Conservation (phyloP, 2,797 vertebrate species). For the Merluccius polli region DNA sequence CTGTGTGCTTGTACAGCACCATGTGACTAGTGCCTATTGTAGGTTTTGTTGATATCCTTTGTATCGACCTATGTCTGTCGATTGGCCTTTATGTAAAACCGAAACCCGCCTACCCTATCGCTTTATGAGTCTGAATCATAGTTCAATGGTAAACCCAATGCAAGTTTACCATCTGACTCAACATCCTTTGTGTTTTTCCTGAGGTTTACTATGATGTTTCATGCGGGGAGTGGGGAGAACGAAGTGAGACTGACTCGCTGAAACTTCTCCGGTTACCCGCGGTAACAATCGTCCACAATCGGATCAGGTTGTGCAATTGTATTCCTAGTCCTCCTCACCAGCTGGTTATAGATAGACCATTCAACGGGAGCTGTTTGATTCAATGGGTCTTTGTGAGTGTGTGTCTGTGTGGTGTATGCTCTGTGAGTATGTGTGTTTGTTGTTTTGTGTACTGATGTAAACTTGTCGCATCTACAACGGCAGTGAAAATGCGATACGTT, state of each 20-base stretch:
- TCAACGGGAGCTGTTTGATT: constrained; percentile 13
- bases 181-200: background rate
- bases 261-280: background rate
- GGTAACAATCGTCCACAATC: constrained; percentile 14
- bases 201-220: constrained; percentile 6
- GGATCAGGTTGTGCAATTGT: constrained; percentile 47
- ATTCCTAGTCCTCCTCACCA: constrained; percentile 27
- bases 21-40: background rate
- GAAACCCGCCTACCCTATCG: background rate
- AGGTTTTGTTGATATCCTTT: background rate
- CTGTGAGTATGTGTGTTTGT: background rate
- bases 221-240: constrained; percentile 21
- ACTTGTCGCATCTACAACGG: constrained; percentile 10
- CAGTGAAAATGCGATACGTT: constrained; percentile 26
- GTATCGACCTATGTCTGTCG: background rate
- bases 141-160: background rate
- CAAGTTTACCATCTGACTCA: background rate
- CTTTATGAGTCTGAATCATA: background rate
- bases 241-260: constrained; percentile 31
- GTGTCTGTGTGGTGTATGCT: constrained; percentile 11
- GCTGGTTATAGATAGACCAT: constrained; percentile 33
- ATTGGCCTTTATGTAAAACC: background rate
- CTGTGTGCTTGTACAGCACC: background rate
- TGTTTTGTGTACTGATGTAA: background rate
- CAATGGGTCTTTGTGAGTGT: constrained; percentile 13